phyloP scores from a whole-genome alignment of 2,888 invertebrate species.

The Petrolisthes cinctipes region DNA sequence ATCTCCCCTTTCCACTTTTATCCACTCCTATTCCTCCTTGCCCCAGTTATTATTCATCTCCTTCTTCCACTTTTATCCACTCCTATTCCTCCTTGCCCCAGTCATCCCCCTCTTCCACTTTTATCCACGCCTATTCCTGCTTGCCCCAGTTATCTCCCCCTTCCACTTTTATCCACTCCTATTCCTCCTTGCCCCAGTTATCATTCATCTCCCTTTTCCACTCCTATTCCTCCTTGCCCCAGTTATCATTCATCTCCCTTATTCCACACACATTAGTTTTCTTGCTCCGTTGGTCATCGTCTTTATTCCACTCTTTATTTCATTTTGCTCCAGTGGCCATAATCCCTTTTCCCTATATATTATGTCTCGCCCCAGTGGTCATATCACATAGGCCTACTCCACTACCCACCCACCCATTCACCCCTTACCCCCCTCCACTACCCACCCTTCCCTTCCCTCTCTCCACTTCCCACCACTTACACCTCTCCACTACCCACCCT shows the following conservation, averaged over 20 bases:
- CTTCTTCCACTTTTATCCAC: not conserved
- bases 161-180: not conserved
- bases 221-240: not conserved
- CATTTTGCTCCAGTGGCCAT: not conserved
- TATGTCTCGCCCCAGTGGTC: not conserved
- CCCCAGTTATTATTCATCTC: not conserved
- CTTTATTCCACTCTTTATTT: too few relatives aligned
- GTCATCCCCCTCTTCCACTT: not conserved
- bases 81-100: not conserved
- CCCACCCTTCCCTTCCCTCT: not conserved
- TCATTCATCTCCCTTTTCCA: not conserved
- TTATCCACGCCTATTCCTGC: not conserved
- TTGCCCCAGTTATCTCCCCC: not conserved
- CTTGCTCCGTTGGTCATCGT: not conserved
- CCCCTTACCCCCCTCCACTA: not conserved
- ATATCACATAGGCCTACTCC: not conserved
- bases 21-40: too few relatives aligned
- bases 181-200: not conserved
- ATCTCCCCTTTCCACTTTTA: not conserved
- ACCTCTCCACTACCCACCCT: not conserved
- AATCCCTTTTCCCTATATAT: not conserved
- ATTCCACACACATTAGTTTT: not conserved
- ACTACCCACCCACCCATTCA: not conserved
- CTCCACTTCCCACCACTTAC: not conserved
- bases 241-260: not conserved